Evolutionary conservation across 2,113 vertebrate genomes (phyloP), one percentile per base, ranked within the genome.

Genomic region (Nerophis lumbriciformis): DNA sequence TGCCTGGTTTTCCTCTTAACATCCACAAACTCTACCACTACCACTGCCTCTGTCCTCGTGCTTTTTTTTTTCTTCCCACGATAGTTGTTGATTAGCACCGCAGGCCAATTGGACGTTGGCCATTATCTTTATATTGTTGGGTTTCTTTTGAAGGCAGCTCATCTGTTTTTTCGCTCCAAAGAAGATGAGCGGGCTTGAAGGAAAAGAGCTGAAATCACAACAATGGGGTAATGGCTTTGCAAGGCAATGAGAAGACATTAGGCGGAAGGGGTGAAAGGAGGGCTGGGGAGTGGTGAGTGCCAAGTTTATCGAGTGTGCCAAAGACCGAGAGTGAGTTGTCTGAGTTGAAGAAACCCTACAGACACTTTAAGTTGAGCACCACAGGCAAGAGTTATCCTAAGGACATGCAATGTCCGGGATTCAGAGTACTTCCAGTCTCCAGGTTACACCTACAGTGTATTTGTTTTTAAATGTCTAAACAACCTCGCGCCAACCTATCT

Each of bases 11-110:
- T 90, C 87, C 85, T 92, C 90, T 51, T 76, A 63, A 66, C 66
- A 73, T 51, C 10, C 42, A 61, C 71, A 64, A 76, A 66, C 77
- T 73, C 66, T 76, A 68, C 63, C 69, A 66, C 71, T 73, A 58
- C 73, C 55, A 48, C 68, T 68, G 16, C 73, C 92, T 90, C 88
- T 84, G 65, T 90, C 90, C 88, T 88, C 90, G 86, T 90, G 83
- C 84, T 92, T 92, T 88, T 93, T 99, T 28, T 92, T 92, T 88
- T 93, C 98, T 28, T 98, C 97, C 96, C 97, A 98, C 96, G 96
- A 98, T 95, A 91, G 86, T 84, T 77, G 82, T 87, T 96, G 95
- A 96, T 98, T 95, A 94, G 88, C 72, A 77, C 88, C 86, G 64
- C 65, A 49, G 91, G 90, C 89, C 85, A 82, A 86, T 87, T 94